Percentiles rank a stretch among this genome's conserved stretches.
Evolutionary conservation across 1,140 invertebrate species (phyloP).

Genomic region (Euborellia annulipes): DNA sequence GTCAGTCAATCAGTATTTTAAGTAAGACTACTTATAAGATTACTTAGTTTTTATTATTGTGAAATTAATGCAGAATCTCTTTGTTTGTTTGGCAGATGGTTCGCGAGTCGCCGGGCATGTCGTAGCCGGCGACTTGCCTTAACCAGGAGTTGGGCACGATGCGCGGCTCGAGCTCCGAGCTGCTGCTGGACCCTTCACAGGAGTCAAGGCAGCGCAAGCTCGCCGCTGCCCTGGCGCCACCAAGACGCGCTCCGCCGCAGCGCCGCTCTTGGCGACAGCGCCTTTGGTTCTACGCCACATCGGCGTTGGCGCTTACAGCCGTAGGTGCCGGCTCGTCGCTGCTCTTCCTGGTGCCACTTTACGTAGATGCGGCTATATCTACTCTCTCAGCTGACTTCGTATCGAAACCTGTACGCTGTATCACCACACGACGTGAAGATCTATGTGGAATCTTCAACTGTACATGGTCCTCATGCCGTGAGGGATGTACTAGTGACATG

Average conservation of each 20-base stretch:
- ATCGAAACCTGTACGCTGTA: conserved; percentile 57
- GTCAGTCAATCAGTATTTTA: too few species aligned
- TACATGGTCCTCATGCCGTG: conserved; percentile 70
- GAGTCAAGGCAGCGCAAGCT: conserved; percentile 52
- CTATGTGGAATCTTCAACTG: conserved; percentile 63
- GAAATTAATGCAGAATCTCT: too few species aligned
- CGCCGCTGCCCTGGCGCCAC: conserved; percentile 40
- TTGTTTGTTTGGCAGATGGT: too few species aligned
- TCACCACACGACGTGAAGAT: conserved; percentile 57
- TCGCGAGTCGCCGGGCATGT: too few species aligned
- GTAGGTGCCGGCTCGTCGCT: conserved; percentile 66
- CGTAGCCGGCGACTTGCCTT: too few species aligned
- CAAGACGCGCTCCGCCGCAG: conserved; percentile 33
- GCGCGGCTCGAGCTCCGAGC: conserved; percentile 70
- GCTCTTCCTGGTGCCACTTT: conserved; percentile 73
- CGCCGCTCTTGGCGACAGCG: conserved; percentile 54
- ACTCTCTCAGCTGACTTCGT: conserved; percentile 71
- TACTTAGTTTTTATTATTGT: too few species aligned
- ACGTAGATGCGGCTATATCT: conserved; percentile 78
- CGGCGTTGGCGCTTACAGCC: conserved; percentile 55
- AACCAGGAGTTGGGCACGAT: too few species aligned
- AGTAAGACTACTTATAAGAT: too few species aligned
- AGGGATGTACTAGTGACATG: conserved; percentile 75
- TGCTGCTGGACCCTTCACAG: conserved; percentile 57
- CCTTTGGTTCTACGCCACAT: conserved; percentile 61